Evolutionary conservation across 2,113 vertebrate genomes (phyloP), one percentile per base, ranked within the genome.

Genomic region (Centropus unirufus): DNA sequence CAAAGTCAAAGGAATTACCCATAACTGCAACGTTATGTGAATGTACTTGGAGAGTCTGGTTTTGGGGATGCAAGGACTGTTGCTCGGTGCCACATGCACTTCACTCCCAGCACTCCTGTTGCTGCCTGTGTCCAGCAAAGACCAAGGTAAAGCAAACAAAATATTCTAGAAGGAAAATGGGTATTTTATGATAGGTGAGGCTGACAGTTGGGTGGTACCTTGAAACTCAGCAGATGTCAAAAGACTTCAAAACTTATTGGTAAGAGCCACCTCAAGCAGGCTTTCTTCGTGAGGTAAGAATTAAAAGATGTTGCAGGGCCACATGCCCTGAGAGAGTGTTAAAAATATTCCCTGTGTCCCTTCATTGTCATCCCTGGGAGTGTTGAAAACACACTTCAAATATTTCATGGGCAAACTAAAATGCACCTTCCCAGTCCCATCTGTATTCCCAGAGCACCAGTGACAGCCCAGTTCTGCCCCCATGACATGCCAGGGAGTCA

Each of bases 301-400:
- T n/a, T 51, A 4, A n/a, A 72, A 83, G 46, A 17, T 16, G 3
- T 5, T 4, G 0, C 42, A 61, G 30, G 29, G 68, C 63, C 66
- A 54, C 0, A 0, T 36, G 34, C 36, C 39, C 49, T 10, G 7
- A 62, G 3, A 14, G 22, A 3, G 12, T 8, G 61, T 42, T 52
- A 5, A 55, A 55, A 34, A 29, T 26, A 8, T 21, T 83, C 58
- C 84, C 58, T 67, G 40, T 18, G 54, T 12, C 27, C 46, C 67
- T 40, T 39, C 46, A 11, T 16, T 55, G 32, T 10, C 68, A 26
- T 16, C 42, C 40, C n/a, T 42, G n/a, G 26, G 29, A 58, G 30
- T 22, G 23, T 2, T 67, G 44, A 32, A 68, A 76, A 68, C 34
- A 29, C 7, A 2, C 77, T 58, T 73, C 40, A 74, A 14, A 3